Base-by-base conservation (phyloP, 2,113 vertebrate species). In the Ellobius talpinus region DNA sequence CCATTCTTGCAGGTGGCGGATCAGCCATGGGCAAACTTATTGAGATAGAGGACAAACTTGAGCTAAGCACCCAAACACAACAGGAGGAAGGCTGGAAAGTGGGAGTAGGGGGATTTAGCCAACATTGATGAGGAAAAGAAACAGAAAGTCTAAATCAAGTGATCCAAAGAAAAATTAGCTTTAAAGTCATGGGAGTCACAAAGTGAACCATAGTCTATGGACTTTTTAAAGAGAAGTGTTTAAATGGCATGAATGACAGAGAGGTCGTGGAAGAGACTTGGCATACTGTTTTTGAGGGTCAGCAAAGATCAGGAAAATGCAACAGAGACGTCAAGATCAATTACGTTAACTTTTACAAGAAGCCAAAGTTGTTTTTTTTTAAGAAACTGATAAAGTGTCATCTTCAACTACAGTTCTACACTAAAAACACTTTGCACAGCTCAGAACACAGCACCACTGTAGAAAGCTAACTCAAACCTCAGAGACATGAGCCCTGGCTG, bases 251-350 rank as follows among this genome's bases (percentile, higher is more conserved):
- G 77, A 90, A 63, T 76, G 91, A 85, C 26, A 88, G 86, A 47
- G 65, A 78, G 10, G 24, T 72, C 77, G 2, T 45, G 33, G 42
- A 42, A 92, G 70, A 88, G 42, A 78, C 31, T 36, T 73, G 65
- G 50, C 12, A 45, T 24, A 85, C 55, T 91, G 31, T 76, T 82
- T 92, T 92, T 92, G 73, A 85, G 87, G 66, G 52, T 45, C 88
- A 58, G 33, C 81, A 96, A 85, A 66, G 17, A 86, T 78, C 8
- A 63, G 42, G 24, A 55, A 92, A 87, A 77, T 47, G 7, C 29
- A 96, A 90, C 24, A 45, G 86, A 70, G 19, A 93, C 65, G 87
- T n/a, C 45, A 85, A 88, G 85, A 86, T 33, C 81, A 86, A 95
- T 66, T 70, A 58, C 42, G 66, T 50, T 93, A 50, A 76, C 55